Evolutionary conservation across 2,113 vertebrate genomes (phyloP).

Genomic region (Calyptommatus sinebrachiatus): DNA sequence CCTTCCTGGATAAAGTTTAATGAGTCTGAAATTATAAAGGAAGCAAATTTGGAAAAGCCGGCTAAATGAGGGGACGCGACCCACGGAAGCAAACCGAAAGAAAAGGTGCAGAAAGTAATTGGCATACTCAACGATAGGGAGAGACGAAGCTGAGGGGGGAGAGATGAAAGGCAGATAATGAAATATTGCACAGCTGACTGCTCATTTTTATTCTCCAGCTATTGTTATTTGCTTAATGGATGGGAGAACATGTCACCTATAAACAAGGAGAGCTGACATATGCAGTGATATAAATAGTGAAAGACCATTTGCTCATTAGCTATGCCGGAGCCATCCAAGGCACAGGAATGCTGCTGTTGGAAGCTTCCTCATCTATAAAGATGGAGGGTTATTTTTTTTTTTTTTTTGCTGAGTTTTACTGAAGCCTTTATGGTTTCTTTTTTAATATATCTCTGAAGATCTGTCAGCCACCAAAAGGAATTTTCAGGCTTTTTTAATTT

Average conservation of each 20-base stretch:
- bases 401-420: not conserved
- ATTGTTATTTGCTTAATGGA: slow-evolving; percentile 21
- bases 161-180: slow-evolving; percentile 35
- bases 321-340: rapidly evolving
- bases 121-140: slow-evolving; percentile 22
- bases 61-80: not conserved
- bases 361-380: not conserved
- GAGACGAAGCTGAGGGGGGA: not conserved
- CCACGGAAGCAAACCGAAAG: slow-evolving; percentile 7
- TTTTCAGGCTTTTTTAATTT: not conserved
- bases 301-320: not conserved
- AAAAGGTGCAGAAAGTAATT: slow-evolving; percentile 14
- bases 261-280: not conserved
- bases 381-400: not conserved
- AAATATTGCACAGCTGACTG: slow-evolving; percentile 13
- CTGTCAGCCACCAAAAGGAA: not conserved
- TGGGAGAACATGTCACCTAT: not conserved
- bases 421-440: not conserved
- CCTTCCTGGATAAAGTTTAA: not conserved
- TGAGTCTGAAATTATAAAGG: slow-evolving; percentile 12
- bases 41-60: not conserved
- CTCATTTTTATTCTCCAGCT: slow-evolving; percentile 34
- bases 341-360: not conserved
- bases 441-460: not conserved
- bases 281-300: not conserved